Evolutionary conservation across 2,797 vertebrate species (phyloP), one percentile per base, ranked within the genome.

Genomic region (Siniperca undulata): DNA sequence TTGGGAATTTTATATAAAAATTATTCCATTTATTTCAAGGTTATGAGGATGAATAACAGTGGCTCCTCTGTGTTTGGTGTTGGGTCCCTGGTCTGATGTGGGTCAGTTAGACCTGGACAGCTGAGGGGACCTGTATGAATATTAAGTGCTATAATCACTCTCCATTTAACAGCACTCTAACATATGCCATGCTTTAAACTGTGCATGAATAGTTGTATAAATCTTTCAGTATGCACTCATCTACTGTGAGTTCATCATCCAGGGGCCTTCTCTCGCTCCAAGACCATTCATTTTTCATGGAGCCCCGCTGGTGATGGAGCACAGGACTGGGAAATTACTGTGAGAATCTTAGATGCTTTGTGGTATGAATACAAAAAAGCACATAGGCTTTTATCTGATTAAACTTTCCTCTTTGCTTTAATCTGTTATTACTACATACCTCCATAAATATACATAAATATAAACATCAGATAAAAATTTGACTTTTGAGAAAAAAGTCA

Each of bases 181-280:
- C 84, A 92, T 90, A 84, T 80, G 88, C 87, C 86, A 78, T 50
- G 69, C 78, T 81, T 91, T 93, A 93, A 94, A 92, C 89, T 88
- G 89, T 87, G 89, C 84, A 84, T 87, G 89, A 93, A 93, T 80
- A 78, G 89, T 68, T 80, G 85, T 76, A 93, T 94, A 74, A 94
- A 94, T 94, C 83, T 93, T 94, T 94, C 80, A 94, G 89, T 66
- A 85, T 69, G 89, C 90, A 93, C 91, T 94, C 89, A 91, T 92
- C 89, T 90, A 82, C 84, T 85, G 70, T 65, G 75, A 90, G 89
- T 92, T 94, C 88, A 93, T 94, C 93, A 92, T 92, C 88, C 78
- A 82, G 88, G 86, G 84, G 86, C 70, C 80, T 74, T 82, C 80
- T 64, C 82, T 89, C 83, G 69, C 83, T 89, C 81, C 77, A 53